These are phyloP conservation scores for Trichonephila clavata DNA, from an alignment of 1,140 invertebrate species.

Conservation along the genomic window DNA sequence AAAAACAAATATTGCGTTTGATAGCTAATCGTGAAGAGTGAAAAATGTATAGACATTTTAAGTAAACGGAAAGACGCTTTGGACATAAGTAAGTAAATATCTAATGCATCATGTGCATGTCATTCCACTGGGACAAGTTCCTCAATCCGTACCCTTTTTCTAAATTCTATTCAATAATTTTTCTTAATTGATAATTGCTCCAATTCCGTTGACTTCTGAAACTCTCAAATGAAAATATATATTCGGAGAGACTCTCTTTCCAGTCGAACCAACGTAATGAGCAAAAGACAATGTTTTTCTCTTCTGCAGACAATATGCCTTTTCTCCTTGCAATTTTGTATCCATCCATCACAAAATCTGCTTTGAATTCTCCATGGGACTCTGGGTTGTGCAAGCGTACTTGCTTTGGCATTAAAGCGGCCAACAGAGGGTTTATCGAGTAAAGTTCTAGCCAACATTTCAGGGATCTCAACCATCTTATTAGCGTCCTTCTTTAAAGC, in stretches of 20 bases:
- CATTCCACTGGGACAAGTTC: neutral
- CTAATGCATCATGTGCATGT: neutral
- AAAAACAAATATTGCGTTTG: too few species aligned
- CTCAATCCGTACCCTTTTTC: neutral
- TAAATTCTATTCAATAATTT: slow-evolving; percentile 4
- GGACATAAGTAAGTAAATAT: neutral
- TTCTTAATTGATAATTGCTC: slow-evolving; percentile 34
- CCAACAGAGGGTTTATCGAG: slow-evolving; percentile 64
- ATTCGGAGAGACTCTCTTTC: neutral
- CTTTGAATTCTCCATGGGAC: slow-evolving; percentile 17
- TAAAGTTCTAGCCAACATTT: slow-evolving; percentile 66
- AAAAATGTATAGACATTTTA: too few species aligned
- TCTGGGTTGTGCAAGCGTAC: slow-evolving; percentile 21
- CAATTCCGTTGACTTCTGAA: neutral
- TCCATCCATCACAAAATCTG: slow-evolving; percentile 59
- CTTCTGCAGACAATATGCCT: slow-evolving; percentile 10
- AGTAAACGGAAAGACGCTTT: neutral
- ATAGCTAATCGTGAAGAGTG: too few species aligned
- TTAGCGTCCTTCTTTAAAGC: slow-evolving; percentile 73
- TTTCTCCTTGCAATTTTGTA: slow-evolving; percentile 60
- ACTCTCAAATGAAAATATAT: slow-evolving; percentile 52
- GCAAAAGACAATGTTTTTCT: slow-evolving; percentile 64
- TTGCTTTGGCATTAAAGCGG: slow-evolving; percentile 74
- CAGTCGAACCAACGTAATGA: slow-evolving; percentile 48
- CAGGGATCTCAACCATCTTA: slow-evolving; percentile 54